Conservation (phyloP, 2,797 vertebrate genomes). For the Pampus argenteus region DNA sequence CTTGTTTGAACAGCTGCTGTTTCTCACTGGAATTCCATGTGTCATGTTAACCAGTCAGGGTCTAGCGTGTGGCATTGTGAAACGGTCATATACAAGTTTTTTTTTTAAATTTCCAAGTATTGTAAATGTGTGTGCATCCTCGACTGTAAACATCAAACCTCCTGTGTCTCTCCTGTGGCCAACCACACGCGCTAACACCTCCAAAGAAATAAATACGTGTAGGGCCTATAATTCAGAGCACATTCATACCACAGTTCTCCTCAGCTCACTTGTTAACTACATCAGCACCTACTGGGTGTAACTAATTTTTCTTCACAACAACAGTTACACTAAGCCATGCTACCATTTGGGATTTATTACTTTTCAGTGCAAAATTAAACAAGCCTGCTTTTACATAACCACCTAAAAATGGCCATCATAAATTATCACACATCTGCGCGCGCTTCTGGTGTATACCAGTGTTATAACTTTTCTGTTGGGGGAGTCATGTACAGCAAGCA, state of each 20-base stretch:
- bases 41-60: not conserved
- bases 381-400: constrained; percentile 74
- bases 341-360: constrained; percentile 75
- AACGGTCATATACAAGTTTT: not conserved
- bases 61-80: not conserved
- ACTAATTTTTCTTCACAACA: constrained; percentile 34
- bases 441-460: constrained; percentile 57
- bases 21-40: not conserved
- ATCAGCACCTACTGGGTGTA: constrained; percentile 41
- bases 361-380: constrained; percentile 78
- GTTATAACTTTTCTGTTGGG: constrained; percentile 50
- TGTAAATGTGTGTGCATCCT: not conserved
- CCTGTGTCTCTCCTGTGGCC: constrained; percentile 7
- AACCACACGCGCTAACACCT: constrained; percentile 16
- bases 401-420: constrained; percentile 72
- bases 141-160: constrained; percentile 25
- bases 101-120: not conserved
- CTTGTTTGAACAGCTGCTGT: not conserved
- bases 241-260: constrained; percentile 12
- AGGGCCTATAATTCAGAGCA: constrained; percentile 26
- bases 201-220: constrained; percentile 16
- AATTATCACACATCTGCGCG: constrained; percentile 72
- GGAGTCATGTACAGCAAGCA: constrained; percentile 52
- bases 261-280: constrained; percentile 16
- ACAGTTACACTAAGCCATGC: constrained; percentile 48